Percentiles rank a stretch among this genome's conserved stretches.
phyloP scores from a whole-genome alignment of 2,113 vertebrate species.

The Cyprinodon tularosa region DNA sequence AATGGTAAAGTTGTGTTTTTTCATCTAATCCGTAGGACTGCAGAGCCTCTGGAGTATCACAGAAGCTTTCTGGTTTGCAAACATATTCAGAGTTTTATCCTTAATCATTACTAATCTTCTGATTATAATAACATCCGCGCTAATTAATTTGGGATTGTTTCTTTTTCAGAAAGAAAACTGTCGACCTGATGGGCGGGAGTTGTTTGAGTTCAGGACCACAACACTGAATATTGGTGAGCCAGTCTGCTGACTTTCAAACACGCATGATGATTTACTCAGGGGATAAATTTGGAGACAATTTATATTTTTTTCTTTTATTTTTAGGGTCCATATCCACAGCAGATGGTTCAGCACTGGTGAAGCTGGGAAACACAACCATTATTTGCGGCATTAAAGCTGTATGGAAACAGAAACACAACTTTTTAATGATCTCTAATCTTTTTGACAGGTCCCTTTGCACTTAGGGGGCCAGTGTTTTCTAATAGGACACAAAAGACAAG shows the following conservation, averaged over 20 bases:
- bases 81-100: background rate
- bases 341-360: constrained; percentile 94
- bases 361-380: constrained; percentile 93
- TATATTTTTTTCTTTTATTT: background rate
- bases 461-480: no score
- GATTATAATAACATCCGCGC: background rate
- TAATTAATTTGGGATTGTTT: background rate
- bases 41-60: constrained; percentile 95
- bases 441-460: no score
- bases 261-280: background rate
- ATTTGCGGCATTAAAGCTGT: constrained; percentile 97
- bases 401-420: constrained; percentile 21
- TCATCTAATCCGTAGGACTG: constrained; percentile 79
- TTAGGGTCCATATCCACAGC: constrained; percentile 95
- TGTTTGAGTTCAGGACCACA: constrained; percentile 93
- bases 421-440: no score
- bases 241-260: background rate
- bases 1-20: background rate
- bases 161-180: constrained; percentile 92
- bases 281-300: background rate
- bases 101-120: background rate
- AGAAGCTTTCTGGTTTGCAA: constrained; percentile 92
- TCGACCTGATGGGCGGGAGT: constrained; percentile 92
- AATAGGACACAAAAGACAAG: no score
- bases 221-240: constrained; percentile 93